phyloP scores from a whole-genome alignment of 2,888 invertebrate genomes.

The Leptopilina syphax region DNA sequence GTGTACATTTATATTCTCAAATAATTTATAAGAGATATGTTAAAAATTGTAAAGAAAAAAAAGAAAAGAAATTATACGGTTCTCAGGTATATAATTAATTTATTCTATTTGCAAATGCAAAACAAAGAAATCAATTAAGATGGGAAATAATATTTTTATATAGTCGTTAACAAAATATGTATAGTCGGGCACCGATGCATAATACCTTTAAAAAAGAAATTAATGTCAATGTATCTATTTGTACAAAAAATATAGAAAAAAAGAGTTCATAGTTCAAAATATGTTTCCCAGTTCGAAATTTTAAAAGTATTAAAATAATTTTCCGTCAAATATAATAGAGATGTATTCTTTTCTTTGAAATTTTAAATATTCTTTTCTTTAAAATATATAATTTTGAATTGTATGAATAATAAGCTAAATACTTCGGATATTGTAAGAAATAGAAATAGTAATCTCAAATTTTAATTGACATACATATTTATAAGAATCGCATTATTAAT shows the following conservation, averaged over 20 bases:
- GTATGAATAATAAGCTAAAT: too few relatives aligned
- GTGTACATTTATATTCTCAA: background rate
- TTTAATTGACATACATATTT: background rate
- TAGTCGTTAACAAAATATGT: constrained; percentile 11
- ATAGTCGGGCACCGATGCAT: constrained; percentile 31
- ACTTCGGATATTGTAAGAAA: too few relatives aligned
- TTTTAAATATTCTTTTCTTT: too few relatives aligned
- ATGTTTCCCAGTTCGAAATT: constrained; percentile 13
- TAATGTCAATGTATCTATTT: constrained; percentile 29
- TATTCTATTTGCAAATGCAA: constrained; percentile 10
- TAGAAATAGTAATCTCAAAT: too few relatives aligned
- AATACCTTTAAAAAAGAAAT: constrained; percentile 7
- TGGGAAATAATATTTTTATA: constrained; percentile 57
- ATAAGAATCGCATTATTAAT: background rate
- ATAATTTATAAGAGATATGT: constrained; percentile 8
- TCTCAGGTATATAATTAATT: constrained; percentile 29
- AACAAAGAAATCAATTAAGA: constrained; percentile 18
- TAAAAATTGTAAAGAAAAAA: constrained; percentile 13
- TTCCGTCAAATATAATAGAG: too few relatives aligned
- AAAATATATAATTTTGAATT: too few relatives aligned
- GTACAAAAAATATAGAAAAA: background rate
- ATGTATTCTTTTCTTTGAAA: too few relatives aligned
- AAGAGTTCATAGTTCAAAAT: background rate
- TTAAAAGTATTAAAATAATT: background rate
- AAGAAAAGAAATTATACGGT: background rate